phyloP scores from a whole-genome alignment of 2,888 invertebrate genomes.

The Pemphredon lugubris region DNA sequence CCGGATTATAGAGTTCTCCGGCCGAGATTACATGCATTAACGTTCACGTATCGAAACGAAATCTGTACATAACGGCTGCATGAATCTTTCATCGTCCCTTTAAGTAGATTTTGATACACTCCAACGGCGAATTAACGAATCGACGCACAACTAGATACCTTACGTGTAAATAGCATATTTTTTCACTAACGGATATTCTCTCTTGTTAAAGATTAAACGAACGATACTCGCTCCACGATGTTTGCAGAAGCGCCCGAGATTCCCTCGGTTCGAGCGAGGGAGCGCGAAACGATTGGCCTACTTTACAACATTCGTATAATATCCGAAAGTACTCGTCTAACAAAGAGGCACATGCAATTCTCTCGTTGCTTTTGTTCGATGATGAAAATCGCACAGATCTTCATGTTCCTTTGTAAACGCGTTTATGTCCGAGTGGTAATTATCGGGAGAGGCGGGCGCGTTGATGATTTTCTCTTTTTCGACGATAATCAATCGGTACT shows the following conservation, averaged over 20 bases:
- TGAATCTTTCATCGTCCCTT: constrained; percentile 67
- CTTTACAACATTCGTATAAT: constrained; percentile 52
- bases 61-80: constrained; percentile 65
- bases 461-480: constrained; percentile 15
- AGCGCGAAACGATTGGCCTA: constrained; percentile 62
- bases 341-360: constrained; percentile 42
- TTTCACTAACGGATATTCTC: constrained; percentile 74
- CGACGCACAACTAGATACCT: constrained; percentile 78
- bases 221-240: constrained; percentile 43
- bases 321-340: constrained; percentile 59
- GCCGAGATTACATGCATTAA: constrained; percentile 16
- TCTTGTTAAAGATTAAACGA: constrained; percentile 61
- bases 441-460: not conserved
- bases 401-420: constrained; percentile 47
- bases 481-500: constrained; percentile 20
- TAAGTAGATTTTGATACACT: constrained; percentile 79
- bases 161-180: constrained; percentile 80
- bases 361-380: constrained; percentile 45
- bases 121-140: constrained; percentile 73
- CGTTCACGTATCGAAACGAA: constrained; percentile 27
- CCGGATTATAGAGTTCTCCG: constrained; percentile 17
- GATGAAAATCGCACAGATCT: constrained; percentile 41
- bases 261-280: constrained; percentile 23
- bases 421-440: constrained; percentile 19
- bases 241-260: constrained; percentile 20